Base-by-base conservation (phyloP, 2,888 invertebrate species). In the Lithophane socia region DNA sequence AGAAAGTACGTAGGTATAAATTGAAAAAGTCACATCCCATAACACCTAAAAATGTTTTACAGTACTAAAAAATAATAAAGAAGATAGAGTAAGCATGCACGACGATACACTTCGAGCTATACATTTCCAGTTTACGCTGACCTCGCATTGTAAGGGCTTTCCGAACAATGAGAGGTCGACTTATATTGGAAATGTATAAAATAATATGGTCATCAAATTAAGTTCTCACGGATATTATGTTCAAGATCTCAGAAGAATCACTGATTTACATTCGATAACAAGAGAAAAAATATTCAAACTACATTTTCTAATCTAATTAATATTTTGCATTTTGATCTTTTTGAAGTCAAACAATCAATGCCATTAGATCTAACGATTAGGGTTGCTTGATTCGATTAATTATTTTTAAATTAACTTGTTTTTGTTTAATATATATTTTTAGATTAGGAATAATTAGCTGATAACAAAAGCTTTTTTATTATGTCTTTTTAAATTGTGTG, bases 281-380 rank as follows among this genome's bases (percentile, higher is more conserved):
- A 82, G 12, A 54, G 24, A 47, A 58, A 70, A 56, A 82, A 29
- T 56, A 47, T 85, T 73, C 67, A 73, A 71, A 58, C 58, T 64
- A 75, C 49, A 74, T 85, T 71, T 37, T 71, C 8, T 37, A 58
- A 58, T 49, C 24, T 66, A 21, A 61, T 72, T 10, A 65, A 66
- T 79, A 75, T 75, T 61, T 69, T 65, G 24, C 56, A 79, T 67
- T 77, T 52, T 66, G 29, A 70, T 60, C 37, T 47, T 56, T 0
- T 18, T 81, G 73, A 83, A 82, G 85, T 83, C 79, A 74, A 73
- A 73, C 56, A 58, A 73, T 75, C 49, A 83, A 80, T 80, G 77
- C 21, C 21, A 74, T 77, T 85, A 54, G 44, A 65, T 61, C 13
- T 49, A 44, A 65, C 16, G 18, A 60, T 72, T 42, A 72, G 42